Evolutionary conservation across 2,888 invertebrate genomes (phyloP), one percentile per base, ranked within the genome.

Genomic region (Beris morrisii): DNA sequence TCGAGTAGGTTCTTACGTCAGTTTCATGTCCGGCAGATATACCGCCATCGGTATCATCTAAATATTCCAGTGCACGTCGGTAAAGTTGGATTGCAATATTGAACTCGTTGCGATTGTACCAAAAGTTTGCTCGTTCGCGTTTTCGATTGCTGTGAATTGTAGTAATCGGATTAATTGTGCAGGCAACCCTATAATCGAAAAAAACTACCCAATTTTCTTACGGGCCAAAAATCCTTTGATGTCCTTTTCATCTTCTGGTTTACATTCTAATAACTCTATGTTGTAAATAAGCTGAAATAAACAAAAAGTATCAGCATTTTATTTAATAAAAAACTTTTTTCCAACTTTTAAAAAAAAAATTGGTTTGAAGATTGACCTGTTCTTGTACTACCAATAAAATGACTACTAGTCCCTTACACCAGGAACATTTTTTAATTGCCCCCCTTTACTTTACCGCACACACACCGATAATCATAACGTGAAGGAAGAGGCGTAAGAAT

Each of bases 91-190:
- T 90, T 1, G 95, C 93, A 28, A 89, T 83, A 43, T 86, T 86
- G 64, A 88, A 87, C 75, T 96, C 95, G 30, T 88, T 88, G 56
- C 95, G 86, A 28, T 87, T 85, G 77, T 93, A 96, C 89, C 93
- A 93, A 86, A 91, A 93, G 79, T 96, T 96, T 5, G 96, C 97
- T 65, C 93, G 85, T 73, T 91, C 90, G 69, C 93, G 87, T 76
- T 93, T 93, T 67, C 84, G 83, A 73, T 88, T 87, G 12, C 91
- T 90, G 73, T 65, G 32, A 32, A 22, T 7, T 15, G 22, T 50
- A 5, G 5, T 28, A 9, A 22, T 2, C 22, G 15, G 3, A 13
- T 56, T 9, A 38, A 38, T 6, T 38, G 2, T 43, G 9, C 45
- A n/a, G 13, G 32, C 4, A 38, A 48, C 53, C 32, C 3, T 58